These are phyloP conservation scores for Takifugu ocellatus DNA, from an alignment of 2,797 vertebrate species.

Conservation along the genomic window DNA sequence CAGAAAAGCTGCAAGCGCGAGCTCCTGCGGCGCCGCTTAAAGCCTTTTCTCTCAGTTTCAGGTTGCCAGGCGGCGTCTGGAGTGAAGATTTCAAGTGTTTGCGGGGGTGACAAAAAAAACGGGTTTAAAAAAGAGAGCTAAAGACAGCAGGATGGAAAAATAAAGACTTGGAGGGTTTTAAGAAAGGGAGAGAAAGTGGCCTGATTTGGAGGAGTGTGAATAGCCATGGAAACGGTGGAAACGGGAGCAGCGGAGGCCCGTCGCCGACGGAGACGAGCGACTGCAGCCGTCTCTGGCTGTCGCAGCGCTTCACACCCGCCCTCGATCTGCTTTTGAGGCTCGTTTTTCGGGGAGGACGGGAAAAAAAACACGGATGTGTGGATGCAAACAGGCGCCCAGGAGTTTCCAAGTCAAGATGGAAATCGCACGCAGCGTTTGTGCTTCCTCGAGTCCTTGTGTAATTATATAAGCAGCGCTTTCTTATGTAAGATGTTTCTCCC, in stretches of 20 bases:
- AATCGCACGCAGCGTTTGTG: constrained; percentile 40
- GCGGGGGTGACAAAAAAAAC: too few species aligned
- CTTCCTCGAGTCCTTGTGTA: constrained; percentile 36
- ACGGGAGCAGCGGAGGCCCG: constrained; percentile 15
- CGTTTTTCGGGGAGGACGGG: constrained; percentile 27
- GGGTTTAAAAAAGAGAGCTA: too few species aligned
- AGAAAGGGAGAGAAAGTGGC: constrained; percentile 11
- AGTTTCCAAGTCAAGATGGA: constrained; percentile 18
- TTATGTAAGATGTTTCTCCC: constrained; percentile 60
- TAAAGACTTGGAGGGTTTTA: neutral
- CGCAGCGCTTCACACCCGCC: constrained; percentile 63
- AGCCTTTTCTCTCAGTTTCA: too few species aligned
- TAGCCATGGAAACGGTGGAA: constrained; percentile 16
- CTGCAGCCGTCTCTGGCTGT: constrained; percentile 57
- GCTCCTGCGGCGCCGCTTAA: too few species aligned
- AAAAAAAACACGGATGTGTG: constrained; percentile 12
- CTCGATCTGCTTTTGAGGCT: constrained; percentile 61
- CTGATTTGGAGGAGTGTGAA: constrained; percentile 10
- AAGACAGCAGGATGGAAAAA: constrained; percentile 5
- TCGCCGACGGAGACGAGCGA: constrained; percentile 32
- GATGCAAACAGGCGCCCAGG: constrained; percentile 5
- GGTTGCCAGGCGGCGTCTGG: too few species aligned
- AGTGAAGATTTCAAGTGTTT: too few species aligned
- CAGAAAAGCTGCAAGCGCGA: too few species aligned
- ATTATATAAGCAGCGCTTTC: constrained; percentile 60